Percentiles rank a stretch among this genome's conserved stretches.
These are phyloP conservation scores for Adineta ricciae DNA, from an alignment of 2,888 invertebrate genomes.

Conservation along the genomic window DNA sequence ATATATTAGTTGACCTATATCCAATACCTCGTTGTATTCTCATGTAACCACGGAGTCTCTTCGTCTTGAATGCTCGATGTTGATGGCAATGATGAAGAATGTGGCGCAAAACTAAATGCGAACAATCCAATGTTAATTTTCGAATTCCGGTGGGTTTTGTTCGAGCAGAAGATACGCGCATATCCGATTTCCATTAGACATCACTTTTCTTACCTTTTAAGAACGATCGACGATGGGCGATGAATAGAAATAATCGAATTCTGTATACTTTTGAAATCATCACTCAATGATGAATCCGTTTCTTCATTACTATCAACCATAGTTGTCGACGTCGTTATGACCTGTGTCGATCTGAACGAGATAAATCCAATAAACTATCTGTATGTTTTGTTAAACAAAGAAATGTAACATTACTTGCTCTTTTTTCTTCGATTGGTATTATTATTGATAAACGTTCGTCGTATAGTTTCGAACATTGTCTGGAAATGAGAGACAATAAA, in stretches of 20 bases:
- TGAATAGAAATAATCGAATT: not conserved
- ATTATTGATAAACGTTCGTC: not conserved
- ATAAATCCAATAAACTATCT: not conserved
- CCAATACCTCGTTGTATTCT: not conserved
- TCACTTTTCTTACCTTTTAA: not conserved
- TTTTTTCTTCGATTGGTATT: not conserved
- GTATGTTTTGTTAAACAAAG: not conserved
- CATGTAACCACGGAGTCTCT: not conserved
- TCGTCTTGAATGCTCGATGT: not conserved
- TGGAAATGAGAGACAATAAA: not conserved
- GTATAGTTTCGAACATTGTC: not conserved
- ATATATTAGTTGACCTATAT: not conserved
- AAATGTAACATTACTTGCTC: not conserved
- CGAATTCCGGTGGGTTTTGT: not conserved
- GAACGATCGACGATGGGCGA: not conserved
- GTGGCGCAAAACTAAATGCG: not conserved
- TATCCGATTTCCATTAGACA: not conserved
- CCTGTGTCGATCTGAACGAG: not conserved
- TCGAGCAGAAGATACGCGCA: no score
- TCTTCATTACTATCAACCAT: not conserved
- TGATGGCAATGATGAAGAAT: not conserved
- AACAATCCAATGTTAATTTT: not conserved
- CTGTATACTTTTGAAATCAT: conserved; percentile 16
- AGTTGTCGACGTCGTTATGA: not conserved
- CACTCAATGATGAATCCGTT: conserved; percentile 13